phyloP scores from a whole-genome alignment of 2,113 vertebrate genomes.

The Sorex araneus region DNA sequence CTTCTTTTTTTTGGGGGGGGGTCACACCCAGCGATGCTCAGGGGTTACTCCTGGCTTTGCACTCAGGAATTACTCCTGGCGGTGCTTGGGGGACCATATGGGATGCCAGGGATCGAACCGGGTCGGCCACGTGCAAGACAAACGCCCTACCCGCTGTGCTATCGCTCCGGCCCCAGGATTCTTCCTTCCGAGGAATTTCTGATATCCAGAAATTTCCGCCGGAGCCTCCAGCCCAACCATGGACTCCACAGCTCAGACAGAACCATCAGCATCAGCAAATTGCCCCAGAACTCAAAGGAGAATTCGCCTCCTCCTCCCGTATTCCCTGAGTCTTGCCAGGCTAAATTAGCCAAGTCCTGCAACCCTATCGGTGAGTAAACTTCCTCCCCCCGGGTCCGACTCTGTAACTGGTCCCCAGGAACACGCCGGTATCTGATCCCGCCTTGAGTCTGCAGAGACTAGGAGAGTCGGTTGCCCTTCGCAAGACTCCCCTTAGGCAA shows the following conservation, averaged over 20 bases:
- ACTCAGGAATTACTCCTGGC: no score
- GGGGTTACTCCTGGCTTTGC: no score
- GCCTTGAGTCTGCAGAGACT: constrained; percentile 7
- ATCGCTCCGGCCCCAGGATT: no score
- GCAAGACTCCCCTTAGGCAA: not conserved
- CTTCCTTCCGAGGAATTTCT: constrained; percentile 26
- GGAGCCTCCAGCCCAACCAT: not conserved
- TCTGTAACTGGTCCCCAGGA: constrained; percentile 63
- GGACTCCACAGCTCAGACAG: not conserved
- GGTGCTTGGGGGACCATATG: no score
- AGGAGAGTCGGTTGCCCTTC: not conserved
- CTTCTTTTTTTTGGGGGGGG: no score
- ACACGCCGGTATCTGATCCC: constrained; percentile 49
- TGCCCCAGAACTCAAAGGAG: constrained; percentile 26
- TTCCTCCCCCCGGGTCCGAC: constrained; percentile 37
- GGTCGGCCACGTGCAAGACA: no score
- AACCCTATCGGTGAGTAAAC: constrained; percentile 41
- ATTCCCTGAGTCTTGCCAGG: constrained; percentile 45
- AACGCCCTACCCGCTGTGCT: no score
- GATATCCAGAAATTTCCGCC: not conserved
- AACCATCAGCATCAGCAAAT: not conserved
- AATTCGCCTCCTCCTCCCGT: not conserved
- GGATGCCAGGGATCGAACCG: no score
- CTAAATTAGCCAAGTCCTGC: constrained; percentile 44
- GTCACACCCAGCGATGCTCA: no score